Base-by-base conservation (phyloP, 2,888 invertebrate genomes). In the Bellardia bayeri region DNA sequence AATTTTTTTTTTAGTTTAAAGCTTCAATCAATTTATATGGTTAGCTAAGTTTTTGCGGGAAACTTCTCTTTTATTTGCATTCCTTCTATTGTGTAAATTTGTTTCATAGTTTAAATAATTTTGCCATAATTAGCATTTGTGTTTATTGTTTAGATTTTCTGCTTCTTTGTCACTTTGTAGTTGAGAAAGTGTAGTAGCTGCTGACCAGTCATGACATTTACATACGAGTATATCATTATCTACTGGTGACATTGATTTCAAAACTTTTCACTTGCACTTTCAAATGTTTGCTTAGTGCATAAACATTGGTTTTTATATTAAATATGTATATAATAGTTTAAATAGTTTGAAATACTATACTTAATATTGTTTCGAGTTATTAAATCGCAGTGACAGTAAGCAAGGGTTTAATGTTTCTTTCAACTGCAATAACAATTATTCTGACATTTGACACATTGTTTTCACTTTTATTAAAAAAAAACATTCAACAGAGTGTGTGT, bases 361-460 rank as follows among this genome's bases (percentile, higher is more conserved):
- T 30, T 16, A 56, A 56, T 23, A 2, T 3, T 23, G 3, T 9
- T 23, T 56, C 3, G 23, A 9, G 23, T 56, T 23, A 23, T 56
- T 23, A 56, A 56, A 56, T 11, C 23, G 23, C 23, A 56, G 51
- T 51, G 23, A 54, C 9, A 56, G 16, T 40, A 16, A 23, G 14
- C n/a, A 58, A 33, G 49, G 75, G 61, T 13, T 75, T 13, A 33
- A 58, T 66, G 13, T 40, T 14, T 16, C 6, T 51, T 58, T 23
- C 14, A 66, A 45, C 71, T 68, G 61, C 58, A 86, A 64, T 81
- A 54, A 58, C 61, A 84, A 58, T 68, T 63, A 40, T 78, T 82
- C 68, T 75, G 87, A 82, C 87, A 82, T 87, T 84, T 82, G 84
- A 82, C 87, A 87, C 72, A 82, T 40, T 58, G 78, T 74, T 84